A percentile compares a stretch with the other conserved stretches of the same genome.
Conservation (phyloP, 53 echinoderm and acorn worm species). For the Crossaster papposus region DNA sequence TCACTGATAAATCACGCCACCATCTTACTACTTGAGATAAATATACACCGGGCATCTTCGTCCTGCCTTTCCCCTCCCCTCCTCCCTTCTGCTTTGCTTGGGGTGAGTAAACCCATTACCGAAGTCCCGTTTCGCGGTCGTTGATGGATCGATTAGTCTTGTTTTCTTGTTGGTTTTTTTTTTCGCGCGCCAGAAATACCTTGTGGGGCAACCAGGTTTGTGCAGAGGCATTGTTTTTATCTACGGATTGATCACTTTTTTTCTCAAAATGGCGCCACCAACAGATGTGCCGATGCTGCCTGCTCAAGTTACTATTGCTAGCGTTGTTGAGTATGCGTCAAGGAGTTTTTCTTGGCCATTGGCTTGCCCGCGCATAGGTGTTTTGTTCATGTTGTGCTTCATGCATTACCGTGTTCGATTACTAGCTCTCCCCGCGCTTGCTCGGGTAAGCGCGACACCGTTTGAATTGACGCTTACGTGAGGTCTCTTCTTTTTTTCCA, state of each 20-base stretch:
- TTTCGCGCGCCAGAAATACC: neutral
- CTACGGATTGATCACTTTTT: neutral
- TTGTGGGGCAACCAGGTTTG: neutral
- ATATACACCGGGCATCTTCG: neutral
- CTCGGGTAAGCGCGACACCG: no score
- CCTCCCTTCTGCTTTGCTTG: neutral
- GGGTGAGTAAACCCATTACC: conserved; percentile 5
- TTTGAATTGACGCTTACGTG: no score
- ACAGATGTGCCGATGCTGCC: neutral
- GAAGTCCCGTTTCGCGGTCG: neutral
- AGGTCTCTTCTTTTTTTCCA: no score
- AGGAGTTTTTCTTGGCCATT: neutral
- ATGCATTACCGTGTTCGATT: no score
- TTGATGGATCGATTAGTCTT: conserved; percentile 5
- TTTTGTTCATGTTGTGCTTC: neutral
- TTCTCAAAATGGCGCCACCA: neutral
- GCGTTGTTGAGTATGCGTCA: neutral
- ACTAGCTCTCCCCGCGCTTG: no score
- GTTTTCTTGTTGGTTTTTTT: neutral
- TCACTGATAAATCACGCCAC: conserved; percentile 6
- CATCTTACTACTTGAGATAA: conserved; percentile 3
- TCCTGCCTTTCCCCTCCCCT: neutral
- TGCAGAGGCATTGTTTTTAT: neutral
- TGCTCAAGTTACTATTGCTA: neutral
- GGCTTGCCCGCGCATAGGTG: neutral